Conservation (phyloP, 2,888 invertebrate species). For the Silvanus unidentatus region DNA sequence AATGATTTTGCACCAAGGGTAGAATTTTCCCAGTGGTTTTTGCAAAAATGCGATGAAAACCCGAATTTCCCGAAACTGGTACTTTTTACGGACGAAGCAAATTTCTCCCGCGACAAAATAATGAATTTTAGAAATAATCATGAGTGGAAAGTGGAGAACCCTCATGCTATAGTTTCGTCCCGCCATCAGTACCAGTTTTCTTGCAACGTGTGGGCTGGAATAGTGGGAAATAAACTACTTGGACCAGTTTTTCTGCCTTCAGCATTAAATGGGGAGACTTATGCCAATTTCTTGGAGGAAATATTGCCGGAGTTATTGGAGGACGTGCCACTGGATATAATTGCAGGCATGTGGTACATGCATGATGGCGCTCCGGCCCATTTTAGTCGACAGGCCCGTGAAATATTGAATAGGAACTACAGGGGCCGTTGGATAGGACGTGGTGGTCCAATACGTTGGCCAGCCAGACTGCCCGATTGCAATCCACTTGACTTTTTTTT, state of each 20-base stretch:
- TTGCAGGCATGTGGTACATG: conserved; percentile 16
- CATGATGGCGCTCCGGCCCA: background rate
- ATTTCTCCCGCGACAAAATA: background rate
- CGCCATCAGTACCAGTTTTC: background rate
- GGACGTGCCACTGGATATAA: conserved; percentile 14
- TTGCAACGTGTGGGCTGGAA: background rate
- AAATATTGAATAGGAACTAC: background rate
- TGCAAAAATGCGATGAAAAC: background rate
- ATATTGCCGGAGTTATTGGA: conserved; percentile 34
- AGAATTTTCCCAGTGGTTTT: background rate
- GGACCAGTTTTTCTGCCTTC: background rate
- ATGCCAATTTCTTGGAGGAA: background rate
- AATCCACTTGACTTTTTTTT: background rate
- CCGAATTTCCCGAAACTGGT: background rate
- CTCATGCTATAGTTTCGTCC: background rate
- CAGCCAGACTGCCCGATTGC: background rate
- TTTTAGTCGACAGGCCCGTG: background rate
- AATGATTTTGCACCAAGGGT: background rate
- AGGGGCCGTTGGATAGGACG: background rate
- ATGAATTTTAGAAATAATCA: background rate
- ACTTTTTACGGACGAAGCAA: background rate
- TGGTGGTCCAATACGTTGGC: background rate
- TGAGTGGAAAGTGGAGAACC: background rate
- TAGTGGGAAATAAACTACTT: background rate
- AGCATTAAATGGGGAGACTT: background rate